Evolutionary conservation across 2,113 vertebrate species (phyloP), one percentile per base, ranked within the genome.

Genomic region (Holacanthus passer): DNA sequence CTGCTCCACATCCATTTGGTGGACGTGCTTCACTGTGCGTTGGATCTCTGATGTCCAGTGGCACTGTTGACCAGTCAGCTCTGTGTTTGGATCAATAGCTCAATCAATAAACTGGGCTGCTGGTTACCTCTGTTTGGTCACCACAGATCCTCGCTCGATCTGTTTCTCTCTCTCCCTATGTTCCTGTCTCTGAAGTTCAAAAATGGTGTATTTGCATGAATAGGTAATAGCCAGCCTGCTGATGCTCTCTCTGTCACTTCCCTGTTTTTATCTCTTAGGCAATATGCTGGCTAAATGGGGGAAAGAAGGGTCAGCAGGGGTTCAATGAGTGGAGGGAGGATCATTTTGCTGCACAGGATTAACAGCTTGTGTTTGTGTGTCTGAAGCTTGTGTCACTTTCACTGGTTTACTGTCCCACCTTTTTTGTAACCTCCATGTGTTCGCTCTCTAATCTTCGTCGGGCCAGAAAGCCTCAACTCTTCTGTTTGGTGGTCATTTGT

Each of bases 321-420:
- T 89, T 91, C 81, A 89, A 2, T 32, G 62, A 85, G 68, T 60
- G 63, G 82, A 87, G 59, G 82, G 64, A 79, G 70, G 79, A 88
- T 88, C 29, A 79, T 64, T 86, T 77, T 3, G 27, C 76, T 84
- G 53, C 69, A 47, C 58, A 62, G 73, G 85, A 89, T 90, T 87
- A 90, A 84, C 68, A 69, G 52, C 81, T 76, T 79, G 58, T 72
- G 39, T 56, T 5, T 73, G 48, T 74, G 73, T 77, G 76, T 72
- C n/a, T n/a, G n/a, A 13, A 27, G 53, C 20, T 69, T 70, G 41
- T 71, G 53, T 74, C 29, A 6, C 10, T 67, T 80, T 50, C 35
- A 27, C 9, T 47, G 24, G 2, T 50, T 82, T 45, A 56, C 55
- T 82, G 70, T 27, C 63, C 27, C 35, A 69, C 37, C 73, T 73